phyloP scores from a whole-genome alignment of 2,113 vertebrate genomes.

The Paracanthobrama guichenoti region DNA sequence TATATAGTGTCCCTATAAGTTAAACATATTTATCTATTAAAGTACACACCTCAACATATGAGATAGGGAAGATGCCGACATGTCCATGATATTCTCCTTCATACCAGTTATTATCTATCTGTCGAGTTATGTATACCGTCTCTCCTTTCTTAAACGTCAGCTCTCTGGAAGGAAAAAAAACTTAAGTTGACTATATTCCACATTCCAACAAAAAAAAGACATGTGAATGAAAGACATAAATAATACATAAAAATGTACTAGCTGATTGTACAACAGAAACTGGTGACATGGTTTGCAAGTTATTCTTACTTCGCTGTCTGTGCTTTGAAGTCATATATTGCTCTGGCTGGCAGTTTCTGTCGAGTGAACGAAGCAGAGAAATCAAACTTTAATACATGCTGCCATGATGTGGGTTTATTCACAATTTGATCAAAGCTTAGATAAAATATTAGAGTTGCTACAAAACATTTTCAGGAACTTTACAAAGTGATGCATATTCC shows the following conservation, averaged over 20 bases:
- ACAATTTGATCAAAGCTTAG: background rate
- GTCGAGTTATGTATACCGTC: slow-evolving; percentile 85
- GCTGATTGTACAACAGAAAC: background rate
- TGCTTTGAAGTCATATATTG: slow-evolving; percentile 89
- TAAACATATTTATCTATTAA: background rate
- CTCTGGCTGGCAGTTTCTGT: slow-evolving; percentile 85
- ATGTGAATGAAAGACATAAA: background rate
- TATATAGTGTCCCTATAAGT: too few relatives aligned
- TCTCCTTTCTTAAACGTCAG: slow-evolving; percentile 89
- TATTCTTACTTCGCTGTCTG: slow-evolving; percentile 87
- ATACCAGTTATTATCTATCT: slow-evolving; percentile 91
- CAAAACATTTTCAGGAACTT: background rate
- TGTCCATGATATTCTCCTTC: slow-evolving; percentile 83
- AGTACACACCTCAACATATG: slow-evolving; percentile 82
- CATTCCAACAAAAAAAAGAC: background rate
- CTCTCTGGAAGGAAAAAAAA: slow-evolving; percentile 76
- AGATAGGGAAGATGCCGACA: slow-evolving; percentile 87
- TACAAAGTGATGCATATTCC: background rate
- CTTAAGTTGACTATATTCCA: background rate
- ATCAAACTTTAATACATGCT: slow-evolving; percentile 8
- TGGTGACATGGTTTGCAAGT: background rate
- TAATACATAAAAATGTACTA: background rate
- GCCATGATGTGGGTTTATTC: background rate
- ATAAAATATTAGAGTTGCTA: background rate
- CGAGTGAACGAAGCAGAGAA: slow-evolving; percentile 49